Evolutionary conservation across 1,140 invertebrate species (phyloP).

Genomic region (Drosophila repletoides): DNA sequence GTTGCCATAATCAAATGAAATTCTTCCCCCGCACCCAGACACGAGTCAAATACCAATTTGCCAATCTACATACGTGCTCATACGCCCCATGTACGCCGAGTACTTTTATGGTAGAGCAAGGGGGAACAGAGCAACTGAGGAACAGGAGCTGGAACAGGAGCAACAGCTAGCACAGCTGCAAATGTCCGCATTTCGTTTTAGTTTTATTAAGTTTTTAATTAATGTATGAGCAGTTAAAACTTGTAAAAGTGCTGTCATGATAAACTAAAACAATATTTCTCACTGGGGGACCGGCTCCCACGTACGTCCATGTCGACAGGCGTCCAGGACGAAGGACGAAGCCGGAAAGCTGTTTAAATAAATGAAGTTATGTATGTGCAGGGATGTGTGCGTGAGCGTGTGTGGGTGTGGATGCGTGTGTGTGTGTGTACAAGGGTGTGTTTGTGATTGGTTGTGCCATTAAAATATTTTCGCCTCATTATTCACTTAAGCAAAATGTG

Average conservation of each 20-base stretch:
- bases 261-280: constrained; percentile 81
- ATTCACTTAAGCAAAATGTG: constrained; percentile 58
- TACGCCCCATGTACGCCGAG: constrained; percentile 29
- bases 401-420: constrained; percentile 12
- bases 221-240: constrained; percentile 81
- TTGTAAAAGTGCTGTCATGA: constrained; percentile 80
- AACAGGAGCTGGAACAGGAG: constrained; percentile 5
- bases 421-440: constrained; percentile 27
- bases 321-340: constrained; percentile 7
- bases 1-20: constrained; percentile 26
- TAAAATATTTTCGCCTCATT: constrained; percentile 78
- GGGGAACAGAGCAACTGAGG: no score
- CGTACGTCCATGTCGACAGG: not conserved
- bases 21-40: constrained; percentile 6
- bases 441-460: constrained; percentile 55
- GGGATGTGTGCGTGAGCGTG: not conserved
- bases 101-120: no score
- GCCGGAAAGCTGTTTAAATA: constrained; percentile 62
- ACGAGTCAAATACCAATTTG: constrained; percentile 14
- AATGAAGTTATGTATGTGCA: constrained; percentile 59
- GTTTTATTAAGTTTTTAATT: constrained; percentile 81
- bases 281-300: constrained; percentile 50
- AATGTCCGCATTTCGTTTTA: constrained; percentile 41
- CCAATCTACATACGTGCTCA: constrained; percentile 7
- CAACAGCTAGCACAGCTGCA: constrained; percentile 37